Percentiles rank a stretch among this genome's conserved stretches.
phyloP scores from a whole-genome alignment of 2,797 vertebrate species.

The Limosa lapponica region DNA sequence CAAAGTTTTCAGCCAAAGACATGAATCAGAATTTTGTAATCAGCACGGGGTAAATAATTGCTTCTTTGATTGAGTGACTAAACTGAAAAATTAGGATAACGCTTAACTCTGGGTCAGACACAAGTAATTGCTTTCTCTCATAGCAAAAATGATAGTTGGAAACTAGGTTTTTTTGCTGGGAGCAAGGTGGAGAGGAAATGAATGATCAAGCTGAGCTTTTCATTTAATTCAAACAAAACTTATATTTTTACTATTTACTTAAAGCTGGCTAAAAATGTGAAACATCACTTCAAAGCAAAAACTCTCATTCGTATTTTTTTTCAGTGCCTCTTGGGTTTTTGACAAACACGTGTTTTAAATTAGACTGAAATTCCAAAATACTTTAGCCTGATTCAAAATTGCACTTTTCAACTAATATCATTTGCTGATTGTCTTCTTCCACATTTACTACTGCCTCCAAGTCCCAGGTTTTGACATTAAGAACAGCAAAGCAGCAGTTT shows the following conservation, averaged over 20 bases:
- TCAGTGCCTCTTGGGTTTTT: neutral
- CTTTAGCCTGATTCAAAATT: neutral
- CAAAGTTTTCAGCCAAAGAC: neutral
- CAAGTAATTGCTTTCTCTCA: neutral
- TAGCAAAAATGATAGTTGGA: neutral
- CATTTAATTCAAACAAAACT: neutral
- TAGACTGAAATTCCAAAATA: neutral
- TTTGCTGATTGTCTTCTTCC: neutral
- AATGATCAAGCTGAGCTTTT: neutral
- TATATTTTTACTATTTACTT: neutral
- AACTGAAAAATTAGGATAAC: neutral
- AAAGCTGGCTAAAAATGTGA: neutral
- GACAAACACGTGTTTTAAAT: neutral
- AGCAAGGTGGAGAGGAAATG: neutral
- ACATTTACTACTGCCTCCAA: neutral
- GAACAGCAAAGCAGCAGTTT: neutral
- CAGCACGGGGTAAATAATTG: neutral
- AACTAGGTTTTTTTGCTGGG: neutral
- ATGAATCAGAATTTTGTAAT: neutral
- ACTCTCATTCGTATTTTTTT: neutral
- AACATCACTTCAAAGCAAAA: neutral
- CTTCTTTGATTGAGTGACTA: neutral
- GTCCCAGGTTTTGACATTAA: neutral
- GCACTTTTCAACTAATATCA: neutral
- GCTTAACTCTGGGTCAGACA: neutral